Conservation (phyloP, 2,113 vertebrate genomes). For the Baryphthengus martii region DNA sequence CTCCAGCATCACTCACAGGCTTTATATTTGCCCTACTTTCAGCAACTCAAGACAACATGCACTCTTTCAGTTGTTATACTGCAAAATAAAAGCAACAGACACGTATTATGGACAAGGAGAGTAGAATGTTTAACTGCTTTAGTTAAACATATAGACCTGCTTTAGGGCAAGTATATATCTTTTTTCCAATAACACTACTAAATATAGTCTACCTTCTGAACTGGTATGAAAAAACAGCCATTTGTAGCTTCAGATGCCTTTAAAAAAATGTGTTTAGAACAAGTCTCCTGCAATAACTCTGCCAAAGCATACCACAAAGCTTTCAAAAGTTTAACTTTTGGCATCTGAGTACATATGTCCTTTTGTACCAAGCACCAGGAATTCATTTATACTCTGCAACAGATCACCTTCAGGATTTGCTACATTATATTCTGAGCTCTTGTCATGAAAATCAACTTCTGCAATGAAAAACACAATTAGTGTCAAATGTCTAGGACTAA, state of each 20-base stretch:
- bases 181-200: background rate
- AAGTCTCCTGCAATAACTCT: background rate
- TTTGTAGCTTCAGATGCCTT: background rate
- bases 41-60: background rate
- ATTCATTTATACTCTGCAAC: background rate
- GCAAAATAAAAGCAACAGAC: background rate
- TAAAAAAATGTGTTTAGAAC: background rate
- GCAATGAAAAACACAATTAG: background rate
- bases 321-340: background rate
- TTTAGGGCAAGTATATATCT: background rate
- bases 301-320: background rate
- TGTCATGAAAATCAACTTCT: background rate
- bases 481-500: background rate
- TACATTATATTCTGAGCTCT: background rate
- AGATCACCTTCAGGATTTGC: background rate
- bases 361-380: background rate
- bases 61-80: background rate
- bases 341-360: background rate
- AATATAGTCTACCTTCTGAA: constrained; percentile 16
- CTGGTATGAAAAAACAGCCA: background rate
- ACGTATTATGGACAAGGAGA: background rate
- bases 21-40: background rate
- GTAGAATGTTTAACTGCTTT: constrained; percentile 6
- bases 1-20: background rate
- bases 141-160: no score